phyloP scores from a whole-genome alignment of 1,140 invertebrate genomes.

The Diachasma alloeum region DNA sequence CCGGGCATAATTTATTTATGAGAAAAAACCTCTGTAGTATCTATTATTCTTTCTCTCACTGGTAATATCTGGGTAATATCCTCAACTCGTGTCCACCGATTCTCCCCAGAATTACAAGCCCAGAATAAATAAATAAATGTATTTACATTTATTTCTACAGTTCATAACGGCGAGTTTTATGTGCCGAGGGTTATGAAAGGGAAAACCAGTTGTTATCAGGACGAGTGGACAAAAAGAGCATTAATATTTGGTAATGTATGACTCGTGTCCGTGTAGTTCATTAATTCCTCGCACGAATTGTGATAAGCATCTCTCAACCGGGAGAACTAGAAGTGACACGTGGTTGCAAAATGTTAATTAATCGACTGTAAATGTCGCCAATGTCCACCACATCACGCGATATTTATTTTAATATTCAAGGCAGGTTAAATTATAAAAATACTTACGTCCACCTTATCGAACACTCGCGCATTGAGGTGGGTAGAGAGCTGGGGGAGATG shows the following conservation, averaged over 20 bases:
- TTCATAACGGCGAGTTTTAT: not conserved
- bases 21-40: not conserved
- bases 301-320: not conserved
- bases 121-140: not conserved
- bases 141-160: not conserved
- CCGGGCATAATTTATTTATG: slow-evolving; percentile 48
- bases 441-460: not conserved
- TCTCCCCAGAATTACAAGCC: no score
- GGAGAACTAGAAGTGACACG: not conserved
- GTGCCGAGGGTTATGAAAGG: not conserved
- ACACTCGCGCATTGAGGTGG: no score
- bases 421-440: not conserved
- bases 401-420: not conserved
- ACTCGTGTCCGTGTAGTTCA: not conserved
- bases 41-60: not conserved
- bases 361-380: not conserved
- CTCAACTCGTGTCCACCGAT: no score
- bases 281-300: not conserved
- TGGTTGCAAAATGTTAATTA: not conserved
- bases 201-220: not conserved
- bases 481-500: no score
- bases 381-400: not conserved
- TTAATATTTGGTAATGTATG: not conserved
- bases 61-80: not conserved
- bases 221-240: no score